Percentiles rank a stretch among this genome's conserved stretches.
These are phyloP conservation scores for Leptopilina drosophilae DNA, from an alignment of 2,888 invertebrate genomes.

Conservation along the genomic window DNA sequence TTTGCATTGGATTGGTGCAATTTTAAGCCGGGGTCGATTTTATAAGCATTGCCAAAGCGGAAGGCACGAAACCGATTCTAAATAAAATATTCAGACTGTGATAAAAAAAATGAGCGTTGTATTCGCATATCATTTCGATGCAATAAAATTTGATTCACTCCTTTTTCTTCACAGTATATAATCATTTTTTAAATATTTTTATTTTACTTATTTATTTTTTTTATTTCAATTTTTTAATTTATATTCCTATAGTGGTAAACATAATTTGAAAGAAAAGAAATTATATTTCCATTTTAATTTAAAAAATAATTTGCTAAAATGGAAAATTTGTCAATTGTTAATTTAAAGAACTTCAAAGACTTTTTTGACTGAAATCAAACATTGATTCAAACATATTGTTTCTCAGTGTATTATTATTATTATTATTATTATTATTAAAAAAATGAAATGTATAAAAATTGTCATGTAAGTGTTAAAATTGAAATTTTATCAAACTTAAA, in stretches of 20 bases:
- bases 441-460: slow-evolving; percentile 5
- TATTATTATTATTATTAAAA: too few species aligned
- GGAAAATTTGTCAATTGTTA: neutral
- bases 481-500: slow-evolving; percentile 2
- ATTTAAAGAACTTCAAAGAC: too few species aligned
- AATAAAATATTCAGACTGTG: slow-evolving; percentile 32
- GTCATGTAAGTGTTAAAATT: neutral
- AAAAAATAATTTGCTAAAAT: too few species aligned
- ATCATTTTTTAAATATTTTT: too few species aligned
- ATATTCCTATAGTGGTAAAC: too few species aligned
- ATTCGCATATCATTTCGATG: slow-evolving; percentile 4
- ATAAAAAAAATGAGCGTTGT: neutral
- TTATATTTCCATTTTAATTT: neutral
- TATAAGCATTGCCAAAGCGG: slow-evolving; percentile 10
- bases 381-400: too few species aligned
- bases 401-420: too few species aligned
- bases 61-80: slow-evolving; percentile 21
- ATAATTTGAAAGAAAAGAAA: neutral
- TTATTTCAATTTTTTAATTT: too few species aligned
- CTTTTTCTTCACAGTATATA: neutral
- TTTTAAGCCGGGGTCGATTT: slow-evolving; percentile 10
- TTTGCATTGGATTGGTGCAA: slow-evolving; percentile 27
- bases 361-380: too few species aligned
- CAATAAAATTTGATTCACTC: neutral
- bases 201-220: too few species aligned